Base-by-base conservation (phyloP, 2,797 vertebrate genomes). In the Gephyroberyx darwinii region DNA sequence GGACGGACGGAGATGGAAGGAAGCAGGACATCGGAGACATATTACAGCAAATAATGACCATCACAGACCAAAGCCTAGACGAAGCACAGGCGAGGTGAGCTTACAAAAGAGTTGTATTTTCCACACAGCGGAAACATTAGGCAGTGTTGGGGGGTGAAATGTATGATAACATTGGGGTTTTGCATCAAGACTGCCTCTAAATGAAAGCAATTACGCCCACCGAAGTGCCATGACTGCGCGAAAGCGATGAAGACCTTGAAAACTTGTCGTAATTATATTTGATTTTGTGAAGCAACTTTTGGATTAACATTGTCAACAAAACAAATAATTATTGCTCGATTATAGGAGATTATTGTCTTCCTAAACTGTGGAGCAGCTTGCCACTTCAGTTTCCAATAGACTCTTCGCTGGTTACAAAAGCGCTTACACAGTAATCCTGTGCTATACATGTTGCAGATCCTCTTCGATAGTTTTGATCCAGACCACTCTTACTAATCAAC, bases 1-100 rank as follows among this genome's bases (percentile, higher is more conserved):
- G 94, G 88, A 91, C 93, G 83, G 97, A 98, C 93, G 96, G 95
- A 84, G 97, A 98, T 82, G 96, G 95, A 81, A 94, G 97, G 63
- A 98, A 99, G 92, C 97, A 99, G 94, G 97, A 99, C 96, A 99
- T 99, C 89, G 97, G 97, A 93, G 97, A 99, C 95, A 99, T 98
- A 92, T 94, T 98, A 93, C 97, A 98, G 94, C 97, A 98, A 90
- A 99, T 99, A 75, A 99, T 99, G 97, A 98, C 97, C 95, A 99
- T 98, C 94, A 99, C 97, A 85, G 97, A 99, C 92, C 97, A 99
- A 95, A 99, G 97, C 94, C 93, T 99, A 92, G 97, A 99, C 84
- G 97, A 99, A 86, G 97, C 97, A 71, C 97, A 99, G 94, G 97
- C 97, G 93, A 98, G 97, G 97, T 98, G 93, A 94, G 92, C 57